Evolutionary conservation across 2,113 vertebrate species (phyloP), one percentile per base, ranked within the genome.

Genomic region (Hippolais icterina): DNA sequence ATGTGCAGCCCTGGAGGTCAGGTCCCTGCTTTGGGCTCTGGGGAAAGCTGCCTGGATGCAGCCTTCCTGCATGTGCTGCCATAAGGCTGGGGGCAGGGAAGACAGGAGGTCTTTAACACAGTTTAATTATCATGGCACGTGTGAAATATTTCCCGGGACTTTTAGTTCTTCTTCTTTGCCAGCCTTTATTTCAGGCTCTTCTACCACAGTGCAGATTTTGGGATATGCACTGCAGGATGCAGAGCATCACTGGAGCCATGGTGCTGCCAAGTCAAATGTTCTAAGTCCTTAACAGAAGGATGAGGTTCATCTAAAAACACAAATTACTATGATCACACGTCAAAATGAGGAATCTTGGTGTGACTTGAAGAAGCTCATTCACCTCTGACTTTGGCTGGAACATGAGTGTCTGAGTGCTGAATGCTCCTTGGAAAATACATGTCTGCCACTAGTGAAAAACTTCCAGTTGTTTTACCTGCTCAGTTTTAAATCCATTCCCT

Each of bases 31-130:
- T 57, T 57, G 69, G 25, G 41, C 28, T n/a, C 41, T 25, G 54
- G 53, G 56, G 74, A 85, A 76, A n/a, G 74, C 50, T 80, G 18
- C 35, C 18, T 90, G 82, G 47, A 31, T 49, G 39, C 3, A n/a
- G 8, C 57, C 42, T 79, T 80, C 35, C 18, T 74, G 24, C 66
- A 4, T 12, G 5, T 46, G 83, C 47, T 94, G 76, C 56, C 3
- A 1, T 21, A 5, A 69, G 15, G 7, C 1, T 1, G 19, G 21
- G 28, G 37, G 35, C n/a, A 10, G 10, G 17, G 35, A 42, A 79
- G 29, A 35, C 2, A 42, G 37, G 44, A 82, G 46, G 5, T 69
- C 31, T 89, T 88, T 65, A 50, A 61, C 12, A 9, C 28, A 21
- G 9, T 75, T 78, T 53, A 60, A 50, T 80, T 80, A 63, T 27